Base-by-base conservation (phyloP, 2,113 vertebrate genomes). In the Ptyas mucosa region DNA sequence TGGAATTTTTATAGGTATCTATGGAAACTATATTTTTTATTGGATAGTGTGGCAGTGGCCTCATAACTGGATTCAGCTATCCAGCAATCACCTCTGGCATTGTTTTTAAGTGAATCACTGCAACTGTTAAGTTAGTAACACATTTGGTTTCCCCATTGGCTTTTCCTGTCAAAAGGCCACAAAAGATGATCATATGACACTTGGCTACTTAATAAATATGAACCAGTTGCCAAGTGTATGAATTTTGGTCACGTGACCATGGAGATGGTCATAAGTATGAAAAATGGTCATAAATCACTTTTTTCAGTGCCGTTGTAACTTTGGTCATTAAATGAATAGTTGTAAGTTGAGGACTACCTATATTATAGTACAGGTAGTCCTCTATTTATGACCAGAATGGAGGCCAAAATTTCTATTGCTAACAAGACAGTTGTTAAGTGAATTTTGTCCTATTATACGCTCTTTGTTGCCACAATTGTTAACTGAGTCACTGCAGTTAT, bases 11-110 rank as follows among this genome's bases (percentile, higher is more conserved):
- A n/a, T 8, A 92, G 24, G 43, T 92, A 89, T 57, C 88, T 88
- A 85, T 85, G 69, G 92, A 43, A 92, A 92, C 69, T 51, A 14
- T 92, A 58, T 89, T 89, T 85, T 43, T 89, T 92, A 23, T 85
- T 89, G 55, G 39, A 58, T 64, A 4, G 4, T 64, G 4, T n/a
- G 11, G 61, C 4, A n/a, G 61, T 64, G 61, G 61, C 61, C 26
- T 64, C 61, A 64, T 64, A 64, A 64, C 26, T 64, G 61, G 11
- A n/a, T 64, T 64, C 61, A 64, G 11, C 61, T n/a, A n/a, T 29
- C 26, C 5, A 11, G 26, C 61, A 29, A 2, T n/a, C 0, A 4
- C 61, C 26, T 64, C 61, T 64, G 61, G 10, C 3, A 3, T 64
- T 64, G 10, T 29, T 64, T 4, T 61, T 64, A 64, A n/a, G 61